A percentile compares a stretch with the other conserved stretches of the same genome.
Evolutionary conservation across 2,888 invertebrate species (phyloP).

Genomic region (Dorcus parallelipipedus): DNA sequence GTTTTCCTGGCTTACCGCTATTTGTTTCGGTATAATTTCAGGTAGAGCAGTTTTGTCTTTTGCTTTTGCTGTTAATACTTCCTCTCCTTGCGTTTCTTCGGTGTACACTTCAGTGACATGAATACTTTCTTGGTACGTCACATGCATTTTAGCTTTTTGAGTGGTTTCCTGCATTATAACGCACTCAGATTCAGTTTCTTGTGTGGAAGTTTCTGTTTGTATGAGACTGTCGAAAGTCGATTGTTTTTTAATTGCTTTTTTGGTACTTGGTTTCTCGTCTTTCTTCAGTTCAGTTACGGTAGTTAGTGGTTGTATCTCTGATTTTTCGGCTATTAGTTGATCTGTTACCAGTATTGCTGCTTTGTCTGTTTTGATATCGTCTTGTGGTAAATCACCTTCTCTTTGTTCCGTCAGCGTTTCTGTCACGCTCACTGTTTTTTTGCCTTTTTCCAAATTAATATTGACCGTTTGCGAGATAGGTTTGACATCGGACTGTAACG

Average conservation of each 20-base stretch:
- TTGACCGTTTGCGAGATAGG: slow-evolving; percentile 35
- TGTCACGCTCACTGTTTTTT: slow-evolving; percentile 31
- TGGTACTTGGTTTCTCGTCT: slow-evolving; percentile 8
- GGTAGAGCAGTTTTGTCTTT: slow-evolving; percentile 49
- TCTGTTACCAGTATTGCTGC: slow-evolving; percentile 29
- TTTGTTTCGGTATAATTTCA: slow-evolving; percentile 48
- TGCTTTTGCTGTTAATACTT: slow-evolving; percentile 47
- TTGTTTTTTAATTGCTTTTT: slow-evolving; percentile 33
- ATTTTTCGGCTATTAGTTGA: slow-evolving; percentile 25
- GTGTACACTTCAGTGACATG: slow-evolving; percentile 44
- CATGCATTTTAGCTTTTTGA: slow-evolving; percentile 18
- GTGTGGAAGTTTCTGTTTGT: slow-evolving; percentile 32
- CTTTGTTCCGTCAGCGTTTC: slow-evolving; percentile 39
- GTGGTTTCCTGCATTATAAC: slow-evolving; percentile 21
- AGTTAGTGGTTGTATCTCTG: slow-evolving; percentile 20
- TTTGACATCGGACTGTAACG: slow-evolving; percentile 32
- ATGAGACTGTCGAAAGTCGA: slow-evolving; percentile 34
- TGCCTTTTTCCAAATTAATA: slow-evolving; percentile 19
- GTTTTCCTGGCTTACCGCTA: slow-evolving; percentile 47
- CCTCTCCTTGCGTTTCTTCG: slow-evolving; percentile 43
- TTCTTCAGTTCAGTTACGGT: slow-evolving; percentile 14
- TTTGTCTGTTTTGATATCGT: slow-evolving; percentile 31
- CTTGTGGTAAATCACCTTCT: slow-evolving; percentile 37
- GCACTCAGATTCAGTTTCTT: slow-evolving; percentile 38
- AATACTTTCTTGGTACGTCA: slow-evolving; percentile 38